Conservation (phyloP, 1,140 invertebrate genomes). For the Hormaphis cornu region DNA sequence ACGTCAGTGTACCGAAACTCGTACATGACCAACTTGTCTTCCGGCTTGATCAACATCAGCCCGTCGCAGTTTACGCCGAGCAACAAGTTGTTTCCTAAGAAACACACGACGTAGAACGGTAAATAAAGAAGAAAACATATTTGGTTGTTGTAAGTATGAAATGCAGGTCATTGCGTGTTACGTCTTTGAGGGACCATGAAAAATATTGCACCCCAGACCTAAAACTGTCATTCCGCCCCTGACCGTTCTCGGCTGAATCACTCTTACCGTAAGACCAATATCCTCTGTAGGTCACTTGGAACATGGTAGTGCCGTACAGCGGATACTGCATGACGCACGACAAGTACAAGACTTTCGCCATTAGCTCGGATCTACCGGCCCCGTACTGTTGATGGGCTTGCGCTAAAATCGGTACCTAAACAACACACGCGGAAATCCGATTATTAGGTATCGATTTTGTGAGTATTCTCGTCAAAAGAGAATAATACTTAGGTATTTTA, state of each 20-base stretch:
- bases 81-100: conserved; percentile 50
- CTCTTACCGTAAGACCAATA: conserved; percentile 77
- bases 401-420: conserved; percentile 66
- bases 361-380: conserved; percentile 76
- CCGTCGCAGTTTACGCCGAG: conserved; percentile 87
- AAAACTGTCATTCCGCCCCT: too few relatives aligned
- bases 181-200: too few relatives aligned
- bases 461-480: too few relatives aligned
- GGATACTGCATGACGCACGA: conserved; percentile 97
- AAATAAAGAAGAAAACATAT: too few relatives aligned
- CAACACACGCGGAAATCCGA: conserved; percentile 33
- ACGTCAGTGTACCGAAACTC: conserved; percentile 82
- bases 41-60: conserved; percentile 75
- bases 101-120: too few relatives aligned
- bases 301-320: conserved; percentile 87
- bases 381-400: conserved; percentile 85
- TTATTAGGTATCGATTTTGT: too few relatives aligned
- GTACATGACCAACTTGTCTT: conserved; percentile 80
- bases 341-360: conserved; percentile 86
- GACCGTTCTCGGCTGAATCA: too few relatives aligned
- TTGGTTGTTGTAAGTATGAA: too few relatives aligned
- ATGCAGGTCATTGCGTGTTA: too few relatives aligned
- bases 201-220: too few relatives aligned
- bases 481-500: too few relatives aligned
- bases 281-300: conserved; percentile 80